Base-by-base conservation (phyloP, 2,113 vertebrate genomes). In the Oreamnos americanus region DNA sequence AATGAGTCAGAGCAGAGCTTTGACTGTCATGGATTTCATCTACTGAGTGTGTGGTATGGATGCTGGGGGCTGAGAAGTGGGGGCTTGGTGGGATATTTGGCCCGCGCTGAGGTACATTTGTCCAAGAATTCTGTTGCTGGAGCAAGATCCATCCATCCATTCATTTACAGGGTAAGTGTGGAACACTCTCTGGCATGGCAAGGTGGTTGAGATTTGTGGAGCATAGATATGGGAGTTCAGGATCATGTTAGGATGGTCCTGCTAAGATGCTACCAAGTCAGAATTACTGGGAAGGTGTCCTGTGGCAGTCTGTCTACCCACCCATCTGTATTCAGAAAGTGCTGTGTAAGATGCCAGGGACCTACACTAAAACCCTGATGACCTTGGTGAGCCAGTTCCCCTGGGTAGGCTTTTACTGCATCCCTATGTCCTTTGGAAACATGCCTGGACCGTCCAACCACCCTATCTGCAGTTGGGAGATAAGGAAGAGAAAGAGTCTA, bases 1-100 rank as follows among this genome's bases (percentile, higher is more conserved):
- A 96, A 95, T 94, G 58, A 96, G 45, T 91, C 39, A 26, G 64
- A 92, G 79, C 7, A 12, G 62, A 95, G 7, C 45, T 87, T 83
- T 93, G 88, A 67, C 71, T 78, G 47, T 86, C 84, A 81, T 0
- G 25, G 45, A 97, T 96, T 97, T 96, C 91, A 62, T 90, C 76
- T 62, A 64, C 74, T 91, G 88, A 92, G 51, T 94, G 81, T 67
- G 45, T 60, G 30, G 47, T 94, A 57, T 88, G 82, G 53, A 51
- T 51, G 39, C 81, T 90, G 62, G 71, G 62, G 45, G 5, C 28
- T 95, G 64, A 81, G 45, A 43, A 71, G 17, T 14, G 14, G 84
- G 55, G 21, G 36, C 23, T 92, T 90, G 81, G 57, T 74, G 67
- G 47, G 25, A 71, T 94, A 39, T 92, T 28, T 88, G 55, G 39